Base-by-base conservation (phyloP, 1,140 invertebrate species). In the Drosophila ananassae region DNA sequence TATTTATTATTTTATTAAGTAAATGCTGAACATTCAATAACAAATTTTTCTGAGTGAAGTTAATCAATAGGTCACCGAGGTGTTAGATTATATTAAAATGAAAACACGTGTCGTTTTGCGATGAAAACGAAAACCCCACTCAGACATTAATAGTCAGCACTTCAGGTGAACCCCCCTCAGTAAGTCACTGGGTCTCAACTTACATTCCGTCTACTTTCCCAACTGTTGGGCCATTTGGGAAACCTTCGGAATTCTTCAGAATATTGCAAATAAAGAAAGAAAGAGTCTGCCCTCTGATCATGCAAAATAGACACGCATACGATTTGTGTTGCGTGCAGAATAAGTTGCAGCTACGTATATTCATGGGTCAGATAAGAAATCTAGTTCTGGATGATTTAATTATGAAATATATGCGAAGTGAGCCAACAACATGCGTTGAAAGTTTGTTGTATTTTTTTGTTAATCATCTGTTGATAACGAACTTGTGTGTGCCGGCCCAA, bases 401-500 rank as follows among this genome's bases (percentile, higher is more conserved):
- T 81, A 74, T 69, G 58, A 85, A 77, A 71, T 68, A 63, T 79
- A 59, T 60, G 56, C 62, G 21, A 48, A 56, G 37, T 46, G 37
- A 39, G 50, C 39, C 55, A 17, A 41, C 25, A 57, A 64, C 58
- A 61, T 73, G 32, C 5, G 4, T 17, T 30, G 10, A 2, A 24
- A 39, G 25, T 51, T 41, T 32, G 30, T 75, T 72, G 44, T 63
- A 53, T 30, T 68, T 51, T 56, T 47, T 64, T 62, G 30, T 56
- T 76, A 57, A 54, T 73, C 69, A 75, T 73, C 77, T 71, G 57
- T 62, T 87, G 81, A 87, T 87, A 82, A 87, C 60, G 72, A 39
- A 69, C 64, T 50, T 73, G 48, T 25, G 28, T 17, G 34, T 53
- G 47, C 37, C 72, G 48, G 13, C 47, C 47, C 41, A 44, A 63